A percentile compares a stretch with the other conserved stretches of the same genome.
Evolutionary conservation across 1,140 invertebrate genomes (phyloP).

Genomic region (Caenorhabditis elegans): WBcel235 BX284603.4:5031001-5031500

Average conservation of each 20-base stretch:
- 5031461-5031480: too few relatives aligned
- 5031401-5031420: too few relatives aligned
- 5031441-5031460: too few relatives aligned
- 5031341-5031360: slow-evolving; percentile 76
- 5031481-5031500: too few relatives aligned
- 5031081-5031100: slow-evolving; percentile 70
- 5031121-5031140: slow-evolving; percentile 72
- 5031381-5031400: too few relatives aligned
- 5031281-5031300: slow-evolving; percentile 74
- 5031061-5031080: slow-evolving; percentile 69
- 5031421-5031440: too few relatives aligned
- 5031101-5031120: slow-evolving; percentile 74
- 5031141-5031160: slow-evolving; percentile 68
- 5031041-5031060: slow-evolving; percentile 69
- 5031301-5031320: slow-evolving; percentile 73
- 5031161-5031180: slow-evolving; percentile 69
- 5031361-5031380: slow-evolving; percentile 70
- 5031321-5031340: slow-evolving; percentile 74
- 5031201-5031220: too few relatives aligned
- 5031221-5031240: too few relatives aligned
- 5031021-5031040: slow-evolving; percentile 71
- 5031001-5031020: slow-evolving; percentile 71
- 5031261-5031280: slow-evolving; percentile 72
- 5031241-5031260: slow-evolving; percentile 71
- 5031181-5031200: slow-evolving; percentile 71